Percentiles rank a stretch among this genome's conserved stretches.
Evolutionary conservation across 2,797 vertebrate genomes (phyloP).

Genomic region (Fundulus diaphanus): DNA sequence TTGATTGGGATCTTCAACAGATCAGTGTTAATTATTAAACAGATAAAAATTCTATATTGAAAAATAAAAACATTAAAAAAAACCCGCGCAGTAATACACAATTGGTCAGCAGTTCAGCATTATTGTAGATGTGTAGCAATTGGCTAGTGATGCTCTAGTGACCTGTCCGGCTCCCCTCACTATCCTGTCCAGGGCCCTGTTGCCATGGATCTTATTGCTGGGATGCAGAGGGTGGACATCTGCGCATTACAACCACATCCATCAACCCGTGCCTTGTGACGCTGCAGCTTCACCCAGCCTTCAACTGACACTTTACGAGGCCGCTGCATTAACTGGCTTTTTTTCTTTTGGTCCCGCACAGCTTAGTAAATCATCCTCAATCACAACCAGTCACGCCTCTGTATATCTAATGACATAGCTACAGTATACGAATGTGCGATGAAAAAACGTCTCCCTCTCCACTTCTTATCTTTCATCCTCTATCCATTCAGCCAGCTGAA

Average conservation of each 20-base stretch:
- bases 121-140: background rate
- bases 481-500: slow-evolving; percentile 62
- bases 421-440: slow-evolving; percentile 32
- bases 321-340: slow-evolving; percentile 3
- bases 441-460: slow-evolving; percentile 49
- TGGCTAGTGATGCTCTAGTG: background rate
- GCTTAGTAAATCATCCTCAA: slow-evolving; percentile 28
- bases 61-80: background rate
- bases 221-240: background rate
- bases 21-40: background rate
- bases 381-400: slow-evolving; percentile 29
- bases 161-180: background rate
- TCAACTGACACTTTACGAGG: slow-evolving; percentile 2
- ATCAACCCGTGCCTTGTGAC: background rate
- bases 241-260: background rate
- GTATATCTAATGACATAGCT: slow-evolving; percentile 33
- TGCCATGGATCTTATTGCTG: background rate
- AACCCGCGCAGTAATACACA: background rate
- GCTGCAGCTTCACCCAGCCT: background rate
- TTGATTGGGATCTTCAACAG: background rate
- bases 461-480: slow-evolving; percentile 53
- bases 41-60: background rate
- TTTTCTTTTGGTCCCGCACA: background rate
- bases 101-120: background rate
- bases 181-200: background rate